These are phyloP conservation scores for Phylloscopus collybita DNA, from an alignment of 2,797 vertebrate species.

Conservation along the genomic window DNA sequence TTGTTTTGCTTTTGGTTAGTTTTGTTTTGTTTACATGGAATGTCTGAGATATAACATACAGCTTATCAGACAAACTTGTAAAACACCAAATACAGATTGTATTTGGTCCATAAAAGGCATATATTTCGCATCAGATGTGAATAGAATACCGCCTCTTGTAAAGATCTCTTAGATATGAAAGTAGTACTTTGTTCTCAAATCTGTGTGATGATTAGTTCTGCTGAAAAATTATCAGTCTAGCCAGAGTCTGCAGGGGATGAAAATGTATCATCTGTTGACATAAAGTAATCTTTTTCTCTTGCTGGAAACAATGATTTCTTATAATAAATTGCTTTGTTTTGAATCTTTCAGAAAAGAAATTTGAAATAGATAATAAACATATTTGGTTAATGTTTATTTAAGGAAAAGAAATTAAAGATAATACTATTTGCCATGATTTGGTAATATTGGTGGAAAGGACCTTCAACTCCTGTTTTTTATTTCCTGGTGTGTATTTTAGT, in stretches of 20 bases:
- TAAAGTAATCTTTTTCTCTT: neutral
- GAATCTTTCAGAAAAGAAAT: neutral
- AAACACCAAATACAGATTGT: neutral
- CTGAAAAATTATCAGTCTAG: neutral
- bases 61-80: neutral
- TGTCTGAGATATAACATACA: neutral
- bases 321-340: neutral
- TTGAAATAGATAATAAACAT: neutral
- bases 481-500: neutral
- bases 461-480: neutral
- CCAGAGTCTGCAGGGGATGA: neutral
- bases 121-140: neutral
- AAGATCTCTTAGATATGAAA: neutral
- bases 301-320: neutral
- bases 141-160: neutral
- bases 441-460: neutral
- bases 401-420: neutral
- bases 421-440: accelerated
- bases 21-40: neutral
- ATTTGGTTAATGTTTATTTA: neutral
- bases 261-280: neutral
- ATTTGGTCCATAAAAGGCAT: neutral
- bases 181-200: neutral
- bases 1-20: neutral
- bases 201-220: neutral